phyloP scores from a whole-genome alignment of 1,140 invertebrate genomes.

The Bombus pascuorum region DNA sequence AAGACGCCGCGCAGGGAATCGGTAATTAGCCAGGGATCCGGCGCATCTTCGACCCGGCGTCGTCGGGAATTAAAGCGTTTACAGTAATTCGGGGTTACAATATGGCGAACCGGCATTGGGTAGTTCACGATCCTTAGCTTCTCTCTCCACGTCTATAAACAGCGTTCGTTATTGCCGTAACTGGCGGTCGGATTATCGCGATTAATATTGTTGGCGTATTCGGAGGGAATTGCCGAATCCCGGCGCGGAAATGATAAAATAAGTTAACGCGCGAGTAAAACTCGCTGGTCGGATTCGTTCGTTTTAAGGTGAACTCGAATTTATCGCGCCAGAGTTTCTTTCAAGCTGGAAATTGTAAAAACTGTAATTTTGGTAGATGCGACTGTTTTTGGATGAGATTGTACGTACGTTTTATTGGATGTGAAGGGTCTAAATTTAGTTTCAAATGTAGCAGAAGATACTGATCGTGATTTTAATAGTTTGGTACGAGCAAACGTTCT shows the following conservation, averaged over 20 bases:
- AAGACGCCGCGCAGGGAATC: constrained; percentile 24
- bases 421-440: no score
- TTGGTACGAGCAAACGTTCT: no score
- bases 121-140: constrained; percentile 8
- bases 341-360: no score
- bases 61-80: constrained; percentile 60
- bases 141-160: constrained; percentile 41
- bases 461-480: no score
- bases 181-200: constrained; percentile 45
- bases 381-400: no score
- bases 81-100: constrained; percentile 66
- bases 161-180: constrained; percentile 44
- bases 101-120: constrained; percentile 33
- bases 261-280: constrained; percentile 44
- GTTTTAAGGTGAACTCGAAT: neutral
- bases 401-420: no score
- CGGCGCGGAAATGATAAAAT: constrained; percentile 40
- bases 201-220: constrained; percentile 26
- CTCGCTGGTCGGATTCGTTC: neutral
- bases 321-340: neutral
- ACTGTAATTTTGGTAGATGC: no score
- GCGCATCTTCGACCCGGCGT: constrained; percentile 20
- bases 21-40: constrained; percentile 16
- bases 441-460: no score
- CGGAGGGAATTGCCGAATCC: constrained; percentile 26